Evolutionary conservation across 2,797 vertebrate species (phyloP), one percentile per base, ranked within the genome.

Genomic region (Cossypha niveicapilla): DNA sequence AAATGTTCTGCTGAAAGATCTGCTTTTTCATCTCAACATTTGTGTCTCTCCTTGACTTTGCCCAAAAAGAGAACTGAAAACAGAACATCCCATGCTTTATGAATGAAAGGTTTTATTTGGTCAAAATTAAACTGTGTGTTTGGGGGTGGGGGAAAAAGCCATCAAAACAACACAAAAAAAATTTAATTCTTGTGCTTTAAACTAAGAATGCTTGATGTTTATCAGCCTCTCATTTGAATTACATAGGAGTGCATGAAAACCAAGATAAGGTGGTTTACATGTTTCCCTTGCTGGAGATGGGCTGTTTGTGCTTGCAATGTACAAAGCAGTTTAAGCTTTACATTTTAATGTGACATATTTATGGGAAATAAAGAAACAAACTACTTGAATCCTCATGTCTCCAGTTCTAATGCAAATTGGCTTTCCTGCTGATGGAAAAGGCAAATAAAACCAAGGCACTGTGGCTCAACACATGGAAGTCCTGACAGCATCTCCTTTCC

Each of bases 61-160:
- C 25, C 42, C 76, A 63, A 92, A 84, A 88, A 0, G 2, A 66
- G 73, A 93, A 84, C 42, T 62, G 62, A 84, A 91, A 95, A 7
- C 42, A 65, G 56, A 86, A 58, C 37, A 62, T 28, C 22, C 18
- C 19, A 54, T 21, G 24, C 19, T 86, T 75, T 41, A 78, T 75
- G 76, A 88, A 92, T 88, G 19, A 83, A 94, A 80, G 18, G 24
- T 28, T 96, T 86, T 41, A n/a, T 56, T 60, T 62, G 56, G 39
- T 44, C 28, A n/a, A 35, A 86, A 81, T 48, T n/a, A 78, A 90
- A 67, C 12, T 23, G 6, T 45, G 11, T n/a, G 8, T 42, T 80
- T 54, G 34, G 13, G 13, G 7, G 10, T 30, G 18, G n/a, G 19
- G 10, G 9, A 0, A 21, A 45, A 50, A 34, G 2, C 1, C 25